Evolutionary conservation across 2,888 invertebrate species (phyloP), one percentile per base, ranked within the genome.

Genomic region (Troides oblongomaculatus): DNA sequence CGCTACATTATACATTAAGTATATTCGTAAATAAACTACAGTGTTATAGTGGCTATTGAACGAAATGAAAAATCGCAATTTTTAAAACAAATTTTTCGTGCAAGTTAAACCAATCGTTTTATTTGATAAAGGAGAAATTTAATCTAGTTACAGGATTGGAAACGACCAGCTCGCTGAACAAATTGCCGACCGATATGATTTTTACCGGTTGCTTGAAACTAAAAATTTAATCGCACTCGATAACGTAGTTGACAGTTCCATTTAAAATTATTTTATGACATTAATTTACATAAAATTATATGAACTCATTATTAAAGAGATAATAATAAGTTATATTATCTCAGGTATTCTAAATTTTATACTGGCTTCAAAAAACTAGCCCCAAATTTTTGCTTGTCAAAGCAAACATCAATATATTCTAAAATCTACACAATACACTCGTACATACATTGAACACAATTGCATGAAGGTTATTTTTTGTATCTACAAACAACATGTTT

Each of bases 81-180:
- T 59, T 59, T 59, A 59, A 59, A 59, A 59, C 25, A 59, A 10
- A 23, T 59, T 59, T 59, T 59, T 30, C 59, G 18, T 17, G 30
- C 30, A 30, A 21, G 30, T 59, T 59, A 30, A 59, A 59, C 30
- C 30, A 59, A 12, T 23, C 59, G 25, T 17, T 59, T 59, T 59
- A 65, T 66, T 66, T 50, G 61, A 66, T 61, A 61, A 61, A 23
- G 18, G 56, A 66, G 39, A 30, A 61, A 50, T 60, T 23, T 66
- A 56, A 66, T 61, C 61, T 17, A 61, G 61, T 66, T 66, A 66
- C 61, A 61, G 61, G 61, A 66, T 66, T 61, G 66, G 30, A 61
- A 61, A 61, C 61, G 61, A 61, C 43, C 60, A 66, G 66, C 50
- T 18, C 61, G 53, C 36, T 2, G 61, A 61, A 53, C 36, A 62